A percentile compares a stretch with the other conserved stretches of the same genome.
These are phyloP conservation scores for Anthopleura sola DNA, from an alignment of 64 coral and sea anemone genomes.

Conservation along the genomic window DNA sequence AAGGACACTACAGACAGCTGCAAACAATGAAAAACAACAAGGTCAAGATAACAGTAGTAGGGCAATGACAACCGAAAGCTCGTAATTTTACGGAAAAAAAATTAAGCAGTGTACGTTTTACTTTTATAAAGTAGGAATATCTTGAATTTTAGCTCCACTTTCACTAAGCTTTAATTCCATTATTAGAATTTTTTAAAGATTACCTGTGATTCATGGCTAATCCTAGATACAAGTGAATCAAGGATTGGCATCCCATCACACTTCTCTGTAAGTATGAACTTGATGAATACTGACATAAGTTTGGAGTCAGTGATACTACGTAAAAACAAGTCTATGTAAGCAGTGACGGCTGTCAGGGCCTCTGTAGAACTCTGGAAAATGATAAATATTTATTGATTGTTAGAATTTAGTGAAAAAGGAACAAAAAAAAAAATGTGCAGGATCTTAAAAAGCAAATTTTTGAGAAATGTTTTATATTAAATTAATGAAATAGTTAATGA, in stretches of 20 bases:
- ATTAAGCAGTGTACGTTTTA: no score
- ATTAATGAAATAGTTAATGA: no score
- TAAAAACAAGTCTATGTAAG: conserved; percentile 94
- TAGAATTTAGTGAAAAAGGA: not conserved
- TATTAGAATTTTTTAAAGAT: not conserved
- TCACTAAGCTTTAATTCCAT: no score
- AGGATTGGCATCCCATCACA: conserved; percentile 75
- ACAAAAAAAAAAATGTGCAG: not conserved
- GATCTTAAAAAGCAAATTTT: no score
- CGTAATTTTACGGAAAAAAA: no score
- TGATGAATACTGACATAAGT: conserved; percentile 93
- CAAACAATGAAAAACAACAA: not conserved
- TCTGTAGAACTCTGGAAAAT: conserved; percentile 65
- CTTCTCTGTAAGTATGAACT: conserved; percentile 80
- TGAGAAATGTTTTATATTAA: no score
- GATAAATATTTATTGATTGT: conserved; percentile 6
- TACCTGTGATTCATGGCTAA: conserved; percentile 84
- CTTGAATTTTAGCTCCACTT: no score
- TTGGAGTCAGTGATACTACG: conserved; percentile 96
- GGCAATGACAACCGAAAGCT: no score
- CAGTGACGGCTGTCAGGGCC: conserved; percentile 87
- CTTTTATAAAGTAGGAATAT: no score
- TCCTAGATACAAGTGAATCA: conserved; percentile 79
- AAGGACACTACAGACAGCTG: conserved; percentile 85
- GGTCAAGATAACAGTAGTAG: not conserved